phyloP scores from a whole-genome alignment of 2,797 vertebrate genomes.

The Sibirionetta formosa region DNA sequence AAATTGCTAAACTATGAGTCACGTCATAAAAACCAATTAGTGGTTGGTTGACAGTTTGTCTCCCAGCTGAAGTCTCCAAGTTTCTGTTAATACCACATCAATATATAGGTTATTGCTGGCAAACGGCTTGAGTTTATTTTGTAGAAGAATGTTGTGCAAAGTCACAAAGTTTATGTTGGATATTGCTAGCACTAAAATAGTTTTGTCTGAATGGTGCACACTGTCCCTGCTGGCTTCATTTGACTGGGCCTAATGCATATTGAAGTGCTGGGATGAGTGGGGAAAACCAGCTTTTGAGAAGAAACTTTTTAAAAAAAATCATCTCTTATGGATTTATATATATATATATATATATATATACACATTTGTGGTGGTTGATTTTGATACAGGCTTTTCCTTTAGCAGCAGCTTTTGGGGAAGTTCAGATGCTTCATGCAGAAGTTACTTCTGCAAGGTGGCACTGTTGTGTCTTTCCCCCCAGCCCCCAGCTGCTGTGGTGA shows the following conservation, averaged over 20 bases:
- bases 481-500: neutral
- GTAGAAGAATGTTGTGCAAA: slow-evolving; percentile 43
- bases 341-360: neutral
- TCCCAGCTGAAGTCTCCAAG: slow-evolving; percentile 60
- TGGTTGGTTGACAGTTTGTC: slow-evolving; percentile 74
- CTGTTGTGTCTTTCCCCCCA: neutral
- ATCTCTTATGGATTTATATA: neutral
- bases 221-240: slow-evolving; percentile 6
- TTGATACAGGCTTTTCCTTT: neutral
- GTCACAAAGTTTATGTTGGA: slow-evolving; percentile 57
- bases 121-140: slow-evolving; percentile 58
- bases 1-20: slow-evolving; percentile 80
- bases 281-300: neutral
- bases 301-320: neutral
- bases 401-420: neutral
- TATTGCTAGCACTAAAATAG: neutral
- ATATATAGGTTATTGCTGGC: slow-evolving; percentile 53
- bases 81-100: slow-evolving; percentile 52
- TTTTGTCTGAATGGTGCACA: slow-evolving; percentile 47
- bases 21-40: slow-evolving; percentile 79
- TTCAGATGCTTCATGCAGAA: neutral
- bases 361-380: neutral
- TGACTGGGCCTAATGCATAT: neutral
- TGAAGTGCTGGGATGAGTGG: neutral
- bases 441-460: slow-evolving; percentile 52